A percentile compares a stretch with the other conserved stretches of the same genome.
Conservation (phyloP, 2,888 invertebrate species). For the Spilarctia lutea region DNA sequence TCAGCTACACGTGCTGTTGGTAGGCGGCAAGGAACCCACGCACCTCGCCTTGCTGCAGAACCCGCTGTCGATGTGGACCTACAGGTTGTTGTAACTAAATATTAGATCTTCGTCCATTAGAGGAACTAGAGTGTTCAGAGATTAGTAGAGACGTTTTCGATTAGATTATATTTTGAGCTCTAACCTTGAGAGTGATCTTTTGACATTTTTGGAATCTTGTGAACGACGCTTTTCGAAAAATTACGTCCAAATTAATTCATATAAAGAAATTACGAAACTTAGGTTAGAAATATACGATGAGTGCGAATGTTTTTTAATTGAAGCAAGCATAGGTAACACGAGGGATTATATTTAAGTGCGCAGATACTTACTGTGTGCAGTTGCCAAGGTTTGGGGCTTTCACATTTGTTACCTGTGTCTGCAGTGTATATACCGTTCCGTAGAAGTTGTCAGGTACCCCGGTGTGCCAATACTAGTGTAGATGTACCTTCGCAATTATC, state of each 20-base stretch:
- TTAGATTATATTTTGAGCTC: constrained; percentile 43
- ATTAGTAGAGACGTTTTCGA: constrained; percentile 35
- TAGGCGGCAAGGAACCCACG: constrained; percentile 93
- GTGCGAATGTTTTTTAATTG: constrained; percentile 26
- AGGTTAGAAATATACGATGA: constrained; percentile 34
- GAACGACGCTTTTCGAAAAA: constrained; percentile 43
- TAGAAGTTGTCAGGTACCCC: constrained; percentile 38
- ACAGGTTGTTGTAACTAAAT: constrained; percentile 83
- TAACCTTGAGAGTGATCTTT: constrained; percentile 35
- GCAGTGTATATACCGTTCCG: constrained; percentile 3
- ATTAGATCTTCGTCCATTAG: constrained; percentile 53
- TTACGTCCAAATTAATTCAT: constrained; percentile 54
- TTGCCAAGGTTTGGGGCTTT: neutral
- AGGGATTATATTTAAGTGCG: too few relatives aligned
- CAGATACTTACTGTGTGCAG: too few relatives aligned
- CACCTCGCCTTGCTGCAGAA: constrained; percentile 91
- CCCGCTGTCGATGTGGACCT: constrained; percentile 93
- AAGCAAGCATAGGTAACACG: constrained; percentile 18
- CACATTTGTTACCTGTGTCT: constrained; percentile 29
- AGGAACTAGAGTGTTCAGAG: constrained; percentile 40
- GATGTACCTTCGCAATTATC: constrained; percentile 31
- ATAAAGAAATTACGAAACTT: constrained; percentile 46
- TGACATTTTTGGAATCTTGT: constrained; percentile 38
- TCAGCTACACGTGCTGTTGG: constrained; percentile 78
- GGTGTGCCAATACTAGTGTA: constrained; percentile 53